Conservation (phyloP, 1,140 invertebrate genomes). For the Drosophila nasuta region DNA sequence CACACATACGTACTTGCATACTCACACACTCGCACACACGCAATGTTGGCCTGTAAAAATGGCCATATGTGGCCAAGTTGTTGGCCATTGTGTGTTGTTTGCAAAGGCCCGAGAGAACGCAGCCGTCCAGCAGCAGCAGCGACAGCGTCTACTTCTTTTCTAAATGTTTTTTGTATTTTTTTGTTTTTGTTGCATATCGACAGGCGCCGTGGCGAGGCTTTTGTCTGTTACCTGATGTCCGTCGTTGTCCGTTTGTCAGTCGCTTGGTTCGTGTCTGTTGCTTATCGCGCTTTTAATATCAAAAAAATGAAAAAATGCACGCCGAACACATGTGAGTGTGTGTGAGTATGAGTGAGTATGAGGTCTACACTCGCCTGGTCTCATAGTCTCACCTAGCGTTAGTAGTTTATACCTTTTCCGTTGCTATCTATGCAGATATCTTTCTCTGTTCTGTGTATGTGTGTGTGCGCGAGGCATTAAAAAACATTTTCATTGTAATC, state of each 20-base stretch:
- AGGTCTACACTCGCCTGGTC: slow-evolving; percentile 19
- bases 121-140: slow-evolving; percentile 14
- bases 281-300: slow-evolving; percentile 82
- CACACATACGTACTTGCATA: slow-evolving; percentile 19
- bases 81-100: slow-evolving; percentile 51
- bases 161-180: slow-evolving; percentile 13
- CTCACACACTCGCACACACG: slow-evolving; percentile 42
- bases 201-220: slow-evolving; percentile 53
- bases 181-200: slow-evolving; percentile 48
- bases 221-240: slow-evolving; percentile 62
- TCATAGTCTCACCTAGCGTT: slow-evolving; percentile 22
- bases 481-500: slow-evolving; percentile 84
- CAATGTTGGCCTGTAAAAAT: slow-evolving; percentile 67
- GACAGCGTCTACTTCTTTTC: slow-evolving; percentile 51
- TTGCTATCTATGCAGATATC: slow-evolving; percentile 81
- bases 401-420: slow-evolving; percentile 54
- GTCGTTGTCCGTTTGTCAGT: slow-evolving; percentile 20
- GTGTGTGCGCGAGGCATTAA: slow-evolving; percentile 59
- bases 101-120: slow-evolving; percentile 21
- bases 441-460: slow-evolving; percentile 61
- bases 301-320: slow-evolving; percentile 53
- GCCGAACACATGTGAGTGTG: not conserved
- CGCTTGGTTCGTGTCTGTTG: slow-evolving; percentile 68
- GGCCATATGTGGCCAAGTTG: slow-evolving; percentile 82
- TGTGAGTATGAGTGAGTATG: slow-evolving; percentile 40